Percentiles rank a stretch among this genome's conserved stretches.
phyloP scores from a whole-genome alignment of 2,888 invertebrate species.

The Amiota communis region DNA sequence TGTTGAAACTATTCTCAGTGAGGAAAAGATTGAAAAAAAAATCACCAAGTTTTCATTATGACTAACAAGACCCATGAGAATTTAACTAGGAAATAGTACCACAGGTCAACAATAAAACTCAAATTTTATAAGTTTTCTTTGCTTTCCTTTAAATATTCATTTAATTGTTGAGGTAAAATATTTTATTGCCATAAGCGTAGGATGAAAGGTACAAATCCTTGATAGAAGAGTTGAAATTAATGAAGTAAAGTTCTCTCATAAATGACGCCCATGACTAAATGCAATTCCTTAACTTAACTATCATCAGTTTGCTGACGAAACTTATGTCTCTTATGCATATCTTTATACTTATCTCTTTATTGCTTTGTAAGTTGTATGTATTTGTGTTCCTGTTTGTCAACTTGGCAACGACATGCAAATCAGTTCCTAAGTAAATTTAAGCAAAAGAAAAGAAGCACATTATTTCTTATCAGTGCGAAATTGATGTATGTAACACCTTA shows the following conservation, averaged over 20 bases:
- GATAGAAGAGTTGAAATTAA: no score
- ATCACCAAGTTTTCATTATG: no score
- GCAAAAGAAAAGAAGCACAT: background rate
- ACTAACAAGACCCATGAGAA: constrained; percentile 26
- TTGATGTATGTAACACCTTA: background rate
- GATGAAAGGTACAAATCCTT: background rate
- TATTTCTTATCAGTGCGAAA: constrained; percentile 1
- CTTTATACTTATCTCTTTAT: background rate
- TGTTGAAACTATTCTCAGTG: no score
- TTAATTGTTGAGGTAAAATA: background rate
- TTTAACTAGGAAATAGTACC: no score
- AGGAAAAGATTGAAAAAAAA: no score
- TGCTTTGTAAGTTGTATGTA: background rate
- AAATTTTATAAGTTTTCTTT: constrained; percentile 12
- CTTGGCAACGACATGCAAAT: constrained; percentile 13
- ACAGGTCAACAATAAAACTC: constrained; percentile 21
- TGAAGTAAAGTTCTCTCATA: constrained; percentile 3
- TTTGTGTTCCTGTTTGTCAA: constrained; percentile 9
- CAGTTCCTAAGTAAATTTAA: constrained; percentile 6
- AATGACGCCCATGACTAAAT: background rate
- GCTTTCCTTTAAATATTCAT: background rate
- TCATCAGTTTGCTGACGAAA: no score
- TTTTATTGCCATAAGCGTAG: background rate
- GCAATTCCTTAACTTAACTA: no score
- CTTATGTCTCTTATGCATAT: no score